These are phyloP conservation scores for Acanthisitta chloris DNA, from an alignment of 2,113 vertebrate genomes.

Conservation along the genomic window DNA sequence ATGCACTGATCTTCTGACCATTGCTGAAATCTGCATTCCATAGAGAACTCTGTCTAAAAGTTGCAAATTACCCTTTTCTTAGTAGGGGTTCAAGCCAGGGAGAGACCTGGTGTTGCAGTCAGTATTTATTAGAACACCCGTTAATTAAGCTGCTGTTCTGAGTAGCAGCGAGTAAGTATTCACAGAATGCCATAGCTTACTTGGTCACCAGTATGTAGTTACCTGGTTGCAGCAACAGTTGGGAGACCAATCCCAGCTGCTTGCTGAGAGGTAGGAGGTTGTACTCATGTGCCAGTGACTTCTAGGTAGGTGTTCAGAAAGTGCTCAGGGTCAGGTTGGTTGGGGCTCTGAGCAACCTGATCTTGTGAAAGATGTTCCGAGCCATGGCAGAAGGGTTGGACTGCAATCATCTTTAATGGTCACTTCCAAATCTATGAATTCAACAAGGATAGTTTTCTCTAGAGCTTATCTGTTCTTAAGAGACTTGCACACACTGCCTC, in stretches of 20 bases:
- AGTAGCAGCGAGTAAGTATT: not conserved
- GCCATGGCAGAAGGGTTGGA: not conserved
- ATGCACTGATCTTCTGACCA: rapidly evolving
- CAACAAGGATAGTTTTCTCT: not conserved
- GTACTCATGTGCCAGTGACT: not conserved
- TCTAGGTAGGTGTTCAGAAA: not conserved
- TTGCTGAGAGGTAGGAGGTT: not conserved
- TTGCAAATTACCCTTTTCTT: not conserved
- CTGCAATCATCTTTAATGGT: not conserved
- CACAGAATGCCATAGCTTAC: not conserved
- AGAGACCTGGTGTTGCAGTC: not conserved
- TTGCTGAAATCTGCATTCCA: not conserved
- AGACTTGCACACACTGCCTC: not conserved
- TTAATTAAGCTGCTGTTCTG: not conserved
- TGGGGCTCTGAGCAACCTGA: not conserved
- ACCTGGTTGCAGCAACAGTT: not conserved
- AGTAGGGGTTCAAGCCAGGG: not conserved
- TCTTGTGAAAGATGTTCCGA: not conserved
- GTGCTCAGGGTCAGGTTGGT: not conserved
- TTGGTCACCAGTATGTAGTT: rapidly evolving
- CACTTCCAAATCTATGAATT: not conserved
- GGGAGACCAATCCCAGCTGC: not conserved
- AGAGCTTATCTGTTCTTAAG: not conserved
- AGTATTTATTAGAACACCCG: not conserved
- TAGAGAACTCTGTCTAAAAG: not conserved